Base-by-base conservation (phyloP, 2,888 invertebrate species). In the Digitonthophagus gazella region DNA sequence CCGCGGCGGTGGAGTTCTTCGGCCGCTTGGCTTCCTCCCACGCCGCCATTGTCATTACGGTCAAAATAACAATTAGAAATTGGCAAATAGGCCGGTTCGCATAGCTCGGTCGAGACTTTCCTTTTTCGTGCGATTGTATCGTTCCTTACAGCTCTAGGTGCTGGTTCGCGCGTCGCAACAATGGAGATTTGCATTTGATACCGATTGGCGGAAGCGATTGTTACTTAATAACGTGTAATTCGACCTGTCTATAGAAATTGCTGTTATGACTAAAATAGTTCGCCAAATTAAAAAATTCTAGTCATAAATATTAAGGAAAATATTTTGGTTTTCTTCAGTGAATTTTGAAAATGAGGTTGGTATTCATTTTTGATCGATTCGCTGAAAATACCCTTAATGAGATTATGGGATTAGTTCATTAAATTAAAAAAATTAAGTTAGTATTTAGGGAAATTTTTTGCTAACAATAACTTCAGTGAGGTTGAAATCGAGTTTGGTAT, bases 61-160 rank as follows among this genome's bases (percentile, higher is more conserved):
- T 67, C 58, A 56, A 64, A 66, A 57, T 64, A 63, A 64, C 67
- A 69, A 69, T 69, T 69, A 69, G 69, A 69, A 69, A 69, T 64
- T 69, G 64, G 69, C 69, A 69, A 69, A 69, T 66, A 20, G 61
- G 20, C 18, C 61, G 61, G 19, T 16, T 15, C 61, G 16, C 61
- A 20, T 20, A 18, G 61, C 18, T 20, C 61, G 61, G n/a, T n/a
- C 18, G 61, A 61, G 20, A 61, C 61, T 61, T 61, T 61, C 61
- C 61, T 61, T 61, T 61, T 61, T 61, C 61, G 61, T 61, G 28
- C 11, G 28, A 44, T 44, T 44, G 28, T 44, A 44, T 44, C 28
- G 28, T 44, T 44, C 8, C 28, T 44, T 44, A 44, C 28, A 44
- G 28, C 28, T 44, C 28, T 44, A 44, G 28, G 28, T 44, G 28